Base-by-base conservation (phyloP, 2,888 invertebrate genomes). In the Barypeithes pellucidus region DNA sequence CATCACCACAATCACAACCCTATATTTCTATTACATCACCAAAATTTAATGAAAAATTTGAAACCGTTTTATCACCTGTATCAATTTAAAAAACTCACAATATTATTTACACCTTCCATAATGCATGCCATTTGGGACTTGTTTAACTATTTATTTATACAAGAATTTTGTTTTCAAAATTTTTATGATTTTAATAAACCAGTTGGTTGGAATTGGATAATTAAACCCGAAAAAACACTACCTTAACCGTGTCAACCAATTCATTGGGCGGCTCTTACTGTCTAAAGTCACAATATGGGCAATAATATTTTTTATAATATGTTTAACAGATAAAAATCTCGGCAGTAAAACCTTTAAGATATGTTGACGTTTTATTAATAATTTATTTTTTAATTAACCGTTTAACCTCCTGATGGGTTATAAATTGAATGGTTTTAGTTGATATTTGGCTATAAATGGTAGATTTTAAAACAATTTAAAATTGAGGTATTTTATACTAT, bases 311-410 rank as follows among this genome's bases (percentile, higher is more conserved):
- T 12, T 8, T 8, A 20, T 20, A 47, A 11, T 47, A 47, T 47
- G 0, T 47, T 47, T 20, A 8, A 16, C 11, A 20, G 18, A 47
- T 47, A 47, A 29, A 50, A 50, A 24, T 24, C n/a, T n/a, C 22
- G n/a, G 24, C n/a, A 50, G 11, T 50, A 24, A 50, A 50, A 50
- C 11, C 22, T 24, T 50, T 50, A 50, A 50, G 50, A 24, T 22
- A 50, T 50, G 50, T 50, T 22, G n/a, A 50, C 20, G 8, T 20
- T 24, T 50, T 50, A 50, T 50, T 22, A 50, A 50, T 50, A 50
- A 50, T 11, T 50, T 50, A 22, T 50, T 50, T 50, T 24, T 50
- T 50, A 50, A 50, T 50, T 50, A 24, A 24, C 3, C 4, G 7
- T 50, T 50, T 50, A 22, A 47, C 47, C 47, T 18, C 18, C 47